Evolutionary conservation across 2,113 vertebrate species (phyloP).

Genomic region (Microcebus jonahi): DNA sequence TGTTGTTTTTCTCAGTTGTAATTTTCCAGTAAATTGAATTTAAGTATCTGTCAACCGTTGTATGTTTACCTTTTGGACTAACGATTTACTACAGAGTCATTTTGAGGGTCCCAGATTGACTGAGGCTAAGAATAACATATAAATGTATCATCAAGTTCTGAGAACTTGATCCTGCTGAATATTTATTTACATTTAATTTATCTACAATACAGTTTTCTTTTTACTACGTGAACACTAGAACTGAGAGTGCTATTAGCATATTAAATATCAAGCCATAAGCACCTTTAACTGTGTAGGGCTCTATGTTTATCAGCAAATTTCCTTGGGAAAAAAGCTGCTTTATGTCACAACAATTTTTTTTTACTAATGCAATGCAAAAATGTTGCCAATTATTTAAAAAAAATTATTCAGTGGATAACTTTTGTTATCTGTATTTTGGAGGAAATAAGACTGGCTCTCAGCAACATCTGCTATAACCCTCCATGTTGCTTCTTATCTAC

Average conservation of each 20-base stretch:
- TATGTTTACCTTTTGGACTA: not conserved
- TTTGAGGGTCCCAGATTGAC: not conserved
- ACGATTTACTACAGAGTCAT: conserved; percentile 39
- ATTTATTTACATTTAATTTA: conserved; percentile 54
- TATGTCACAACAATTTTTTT: not conserved
- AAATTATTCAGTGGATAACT: not conserved
- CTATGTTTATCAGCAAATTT: conserved; percentile 3
- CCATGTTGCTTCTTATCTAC: not conserved
- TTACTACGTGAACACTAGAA: not conserved
- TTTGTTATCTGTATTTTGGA: conserved; percentile 25
- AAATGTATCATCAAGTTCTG: not conserved
- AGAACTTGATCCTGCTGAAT: not conserved
- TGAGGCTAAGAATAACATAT: conserved; percentile 16
- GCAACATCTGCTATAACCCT: not conserved
- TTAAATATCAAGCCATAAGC: conserved; percentile 1
- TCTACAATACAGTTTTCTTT: conserved; percentile 36
- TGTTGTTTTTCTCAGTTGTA: conserved; percentile 16
- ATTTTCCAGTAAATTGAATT: conserved; percentile 38
- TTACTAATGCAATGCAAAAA: not conserved
- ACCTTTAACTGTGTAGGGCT: not conserved
- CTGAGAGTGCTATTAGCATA: not conserved
- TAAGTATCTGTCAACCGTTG: not conserved
- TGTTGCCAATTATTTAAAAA: conserved; percentile 17
- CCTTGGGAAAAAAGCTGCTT: not conserved
- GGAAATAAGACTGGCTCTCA: not conserved